Evolutionary conservation across 2,888 invertebrate genomes (phyloP), one percentile per base, ranked within the genome.

Genomic region (Yponomeuta plumbellus): DNA sequence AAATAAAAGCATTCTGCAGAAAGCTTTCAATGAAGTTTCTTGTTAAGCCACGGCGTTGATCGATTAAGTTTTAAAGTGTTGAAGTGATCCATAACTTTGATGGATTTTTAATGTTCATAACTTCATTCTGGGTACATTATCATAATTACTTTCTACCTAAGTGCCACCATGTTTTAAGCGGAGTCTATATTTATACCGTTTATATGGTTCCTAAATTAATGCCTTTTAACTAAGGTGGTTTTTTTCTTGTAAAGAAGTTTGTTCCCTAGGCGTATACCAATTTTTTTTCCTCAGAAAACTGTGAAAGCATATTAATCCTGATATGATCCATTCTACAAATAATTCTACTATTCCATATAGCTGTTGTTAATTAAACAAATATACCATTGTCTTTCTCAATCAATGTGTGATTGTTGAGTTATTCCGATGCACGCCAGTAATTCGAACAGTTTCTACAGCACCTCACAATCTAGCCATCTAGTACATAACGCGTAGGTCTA

Each of bases 21-120:
- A 52, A 52, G 44, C 44, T 52, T 52, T 52, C 44, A 52, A 52
- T 52, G 44, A 17, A 52, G 44, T 52, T 52, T 52, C 44, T 52
- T 17, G 17, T 52, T 52, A 52, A 52, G 44, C 44, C 44, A 17
- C 44, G 57, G 44, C 44, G 57, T 61, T 79, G 81, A 85, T 83
- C 80, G 81, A 86, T 86, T 86, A 84, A 81, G 75, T 84, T 86
- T 86, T 87, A 85, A 88, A 81, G 87, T 86, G 81, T 79, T 88
- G 58, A 68, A 61, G 59, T 87, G 80, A 79, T 81, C 86, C 88
- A 89, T 89, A 88, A 88, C 70, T 75, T 69, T 80, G 83, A 85
- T 87, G 85, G 80, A 70, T 77, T 73, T 76, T 73, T 74, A 75
- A 75, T 79, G 73, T 84, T 69, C 80, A 80, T 80, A 81, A 77